These are phyloP conservation scores for Pantelozetes paolii DNA, from an alignment of 2,888 invertebrate genomes.

Conservation along the genomic window DNA sequence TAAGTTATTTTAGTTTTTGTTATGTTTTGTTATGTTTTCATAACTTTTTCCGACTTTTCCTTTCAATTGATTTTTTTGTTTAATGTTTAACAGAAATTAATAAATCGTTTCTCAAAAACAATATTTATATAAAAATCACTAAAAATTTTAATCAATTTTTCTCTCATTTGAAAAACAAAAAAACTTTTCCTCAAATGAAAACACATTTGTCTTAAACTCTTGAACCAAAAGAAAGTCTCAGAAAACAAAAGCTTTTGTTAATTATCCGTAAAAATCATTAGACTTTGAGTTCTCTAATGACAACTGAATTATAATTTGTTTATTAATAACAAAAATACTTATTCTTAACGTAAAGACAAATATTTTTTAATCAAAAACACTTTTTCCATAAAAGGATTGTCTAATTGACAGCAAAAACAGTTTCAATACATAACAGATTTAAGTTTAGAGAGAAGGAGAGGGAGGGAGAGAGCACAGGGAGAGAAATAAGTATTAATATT, in stretches of 20 bases:
- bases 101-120: no score
- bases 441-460: background rate
- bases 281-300: conserved; percentile 11
- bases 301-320: background rate
- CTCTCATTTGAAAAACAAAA: background rate
- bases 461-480: background rate
- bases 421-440: background rate
- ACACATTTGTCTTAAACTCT: background rate
- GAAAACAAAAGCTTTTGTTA: background rate
- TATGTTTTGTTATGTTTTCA: no score
- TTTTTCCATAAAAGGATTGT: conserved; percentile 1
- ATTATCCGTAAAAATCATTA: conserved; percentile 3
- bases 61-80: no score
- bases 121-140: no score
- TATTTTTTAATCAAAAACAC: no score
- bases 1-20: no score
- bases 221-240: background rate
- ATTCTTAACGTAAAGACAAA: no score
- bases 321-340: background rate
- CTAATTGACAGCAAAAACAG: background rate
- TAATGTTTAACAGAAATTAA: no score
- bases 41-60: no score
- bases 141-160: background rate
- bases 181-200: background rate
- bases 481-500: background rate